A percentile compares a stretch with the other conserved stretches of the same genome.
Evolutionary conservation across 2,888 invertebrate species (phyloP).

Genomic region (Apamea crenata): DNA sequence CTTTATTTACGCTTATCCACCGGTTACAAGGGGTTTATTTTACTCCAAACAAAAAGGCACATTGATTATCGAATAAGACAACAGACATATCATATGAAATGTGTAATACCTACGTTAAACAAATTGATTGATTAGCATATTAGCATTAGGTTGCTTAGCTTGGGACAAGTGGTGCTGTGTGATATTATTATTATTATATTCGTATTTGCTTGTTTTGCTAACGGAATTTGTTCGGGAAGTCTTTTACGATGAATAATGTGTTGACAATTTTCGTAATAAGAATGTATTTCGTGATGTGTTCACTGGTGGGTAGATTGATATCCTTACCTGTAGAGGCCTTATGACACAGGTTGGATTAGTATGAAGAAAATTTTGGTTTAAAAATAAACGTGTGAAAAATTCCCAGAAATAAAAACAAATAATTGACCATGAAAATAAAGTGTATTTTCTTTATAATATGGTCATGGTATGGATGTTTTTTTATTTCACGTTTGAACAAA

Average conservation of each 20-base stretch:
- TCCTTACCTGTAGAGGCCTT: background rate
- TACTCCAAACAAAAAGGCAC: conserved; percentile 9
- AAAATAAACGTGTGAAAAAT: background rate
- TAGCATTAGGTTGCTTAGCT: no score
- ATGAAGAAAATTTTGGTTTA: background rate
- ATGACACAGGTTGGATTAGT: background rate
- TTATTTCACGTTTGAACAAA: background rate
- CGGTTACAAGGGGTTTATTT: background rate
- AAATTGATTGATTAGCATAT: conserved; percentile 53
- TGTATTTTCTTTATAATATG: background rate
- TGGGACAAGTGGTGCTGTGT: no score
- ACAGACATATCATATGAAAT: conserved; percentile 20
- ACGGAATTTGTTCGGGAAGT: conserved; percentile 8
- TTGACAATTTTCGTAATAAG: background rate
- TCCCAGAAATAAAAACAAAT: background rate
- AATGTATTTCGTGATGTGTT: background rate
- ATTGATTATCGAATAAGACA: conserved; percentile 41
- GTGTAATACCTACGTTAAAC: conserved; percentile 17
- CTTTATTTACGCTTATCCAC: no score
- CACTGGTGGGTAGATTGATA: background rate
- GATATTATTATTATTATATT: no score
- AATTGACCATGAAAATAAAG: background rate
- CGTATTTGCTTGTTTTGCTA: conserved; percentile 6
- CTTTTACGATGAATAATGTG: conserved; percentile 23
- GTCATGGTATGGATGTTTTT: background rate